These are phyloP conservation scores for Stegastes partitus DNA, from an alignment of 2,113 vertebrate genomes.

Conservation along the genomic window DNA sequence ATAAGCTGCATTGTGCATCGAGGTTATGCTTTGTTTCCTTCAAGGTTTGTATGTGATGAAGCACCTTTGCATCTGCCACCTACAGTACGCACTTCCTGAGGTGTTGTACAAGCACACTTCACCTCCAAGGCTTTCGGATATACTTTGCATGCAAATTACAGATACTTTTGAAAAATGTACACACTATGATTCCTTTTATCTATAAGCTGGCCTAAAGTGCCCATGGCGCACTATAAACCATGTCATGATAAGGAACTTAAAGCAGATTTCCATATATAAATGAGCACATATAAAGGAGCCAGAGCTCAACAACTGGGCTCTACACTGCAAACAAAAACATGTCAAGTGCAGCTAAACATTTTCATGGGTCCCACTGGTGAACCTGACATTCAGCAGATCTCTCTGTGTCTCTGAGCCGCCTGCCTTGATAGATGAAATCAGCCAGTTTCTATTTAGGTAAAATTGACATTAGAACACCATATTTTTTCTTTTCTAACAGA, in stretches of 20 bases:
- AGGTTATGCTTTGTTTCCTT: constrained; percentile 24
- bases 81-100: neutral
- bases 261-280: neutral
- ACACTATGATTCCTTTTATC: neutral
- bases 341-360: too few species aligned
- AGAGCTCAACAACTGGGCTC: too few species aligned
- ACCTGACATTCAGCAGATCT: too few species aligned
- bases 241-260: neutral
- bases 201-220: neutral
- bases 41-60: constrained; percentile 21
- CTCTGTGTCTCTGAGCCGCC: too few species aligned
- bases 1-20: neutral
- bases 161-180: too few species aligned
- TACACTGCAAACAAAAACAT: too few species aligned
- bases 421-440: too few species aligned
- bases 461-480: too few species aligned
- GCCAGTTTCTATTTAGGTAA: too few species aligned
- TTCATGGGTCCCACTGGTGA: too few species aligned
- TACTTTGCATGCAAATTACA: neutral
- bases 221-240: neutral
- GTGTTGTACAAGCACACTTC: neutral
- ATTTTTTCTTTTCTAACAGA: too few species aligned
- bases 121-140: neutral
- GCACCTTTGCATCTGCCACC: neutral
- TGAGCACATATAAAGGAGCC: too few species aligned